Base-by-base conservation (phyloP, 1,140 invertebrate species). In the Ephestia elutella region DNA sequence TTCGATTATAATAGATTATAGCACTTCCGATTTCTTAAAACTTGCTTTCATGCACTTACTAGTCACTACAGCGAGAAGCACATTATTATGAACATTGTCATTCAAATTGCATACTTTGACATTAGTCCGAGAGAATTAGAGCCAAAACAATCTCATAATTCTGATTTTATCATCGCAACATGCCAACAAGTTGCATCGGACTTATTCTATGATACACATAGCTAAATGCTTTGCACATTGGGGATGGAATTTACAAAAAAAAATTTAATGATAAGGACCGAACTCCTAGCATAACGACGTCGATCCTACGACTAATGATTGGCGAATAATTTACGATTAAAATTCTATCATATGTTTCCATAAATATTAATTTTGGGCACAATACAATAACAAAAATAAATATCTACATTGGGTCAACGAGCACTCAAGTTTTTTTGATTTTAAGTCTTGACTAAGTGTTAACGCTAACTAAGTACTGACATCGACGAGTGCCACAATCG, bases 341-440 rank as follows among this genome's bases (percentile, higher is more conserved):
- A 73, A 70, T 70, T 66, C 69, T 75, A 75, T 76, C 68, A 73
- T 59, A 65, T 59, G 62, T 67, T 67, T 78, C 63, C 72, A 82
- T 83, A 82, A 79, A 85, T 83, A 86, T 82, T 76, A 79, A 87
- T 84, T 87, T 86, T 71, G 81, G 75, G 71, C 82, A 87, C 80
- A 85, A 78, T 80, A 86, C 73, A 75, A 84, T 87, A 87, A 88
- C 86, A 86, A 88, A 88, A 88, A 88, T 88, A 86, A 88, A 86
- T 86, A 88, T 88, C 81, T 88, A 88, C 82, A 88, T 86, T 80
- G 80, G 74, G 77, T 83, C 80, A 85, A 88, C 83, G 82, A 86
- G 75, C 78, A 80, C 79, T 76, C 82, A 76, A 81, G 78, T 67
- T 65, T 38, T 7, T 66, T 78, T 76, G 75, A 74, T 82, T 82